Percentiles rank a stretch among this genome's conserved stretches.
These are phyloP conservation scores for Neotragus moschatus DNA, from an alignment of 2,113 vertebrate genomes.

Conservation along the genomic window DNA sequence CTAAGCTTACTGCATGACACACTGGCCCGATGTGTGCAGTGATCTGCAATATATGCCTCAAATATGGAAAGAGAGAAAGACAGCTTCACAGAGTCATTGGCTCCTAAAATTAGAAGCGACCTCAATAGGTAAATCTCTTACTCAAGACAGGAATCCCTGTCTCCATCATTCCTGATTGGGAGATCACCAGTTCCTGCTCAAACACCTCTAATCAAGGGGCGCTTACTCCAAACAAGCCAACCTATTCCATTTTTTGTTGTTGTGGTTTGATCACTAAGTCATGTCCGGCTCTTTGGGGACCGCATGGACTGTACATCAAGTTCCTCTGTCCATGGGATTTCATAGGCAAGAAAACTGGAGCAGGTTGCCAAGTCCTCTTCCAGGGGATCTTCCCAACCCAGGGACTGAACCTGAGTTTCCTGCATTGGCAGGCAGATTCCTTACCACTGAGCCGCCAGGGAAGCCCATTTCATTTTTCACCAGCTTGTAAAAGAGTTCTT, in stretches of 20 bases:
- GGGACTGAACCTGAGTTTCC: neutral
- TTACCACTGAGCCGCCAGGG: fast-evolving
- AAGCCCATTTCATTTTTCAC: neutral
- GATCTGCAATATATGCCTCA: neutral
- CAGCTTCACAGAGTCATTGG: neutral
- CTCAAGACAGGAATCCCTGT: neutral
- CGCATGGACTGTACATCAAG: neutral
- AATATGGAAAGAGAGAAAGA: neutral
- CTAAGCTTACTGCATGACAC: neutral
- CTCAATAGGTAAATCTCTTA: neutral
- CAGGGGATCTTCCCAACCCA: neutral
- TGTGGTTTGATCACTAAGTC: neutral
- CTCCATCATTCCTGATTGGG: neutral
- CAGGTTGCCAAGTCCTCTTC: neutral
- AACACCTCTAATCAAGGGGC: neutral
- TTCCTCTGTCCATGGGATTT: neutral
- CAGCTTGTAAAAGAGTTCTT: neutral
- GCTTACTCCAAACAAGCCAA: neutral
- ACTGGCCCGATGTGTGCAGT: no score
- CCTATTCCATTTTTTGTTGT: neutral
- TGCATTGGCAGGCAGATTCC: neutral
- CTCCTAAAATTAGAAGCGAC: neutral
- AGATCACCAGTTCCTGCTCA: neutral
- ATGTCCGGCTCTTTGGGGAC: neutral
- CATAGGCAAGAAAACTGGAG: neutral